These are phyloP conservation scores for Eucidaris tribuloides DNA, from an alignment of 35 echinoderm and acorn worm species.

Conservation along the genomic window DNA sequence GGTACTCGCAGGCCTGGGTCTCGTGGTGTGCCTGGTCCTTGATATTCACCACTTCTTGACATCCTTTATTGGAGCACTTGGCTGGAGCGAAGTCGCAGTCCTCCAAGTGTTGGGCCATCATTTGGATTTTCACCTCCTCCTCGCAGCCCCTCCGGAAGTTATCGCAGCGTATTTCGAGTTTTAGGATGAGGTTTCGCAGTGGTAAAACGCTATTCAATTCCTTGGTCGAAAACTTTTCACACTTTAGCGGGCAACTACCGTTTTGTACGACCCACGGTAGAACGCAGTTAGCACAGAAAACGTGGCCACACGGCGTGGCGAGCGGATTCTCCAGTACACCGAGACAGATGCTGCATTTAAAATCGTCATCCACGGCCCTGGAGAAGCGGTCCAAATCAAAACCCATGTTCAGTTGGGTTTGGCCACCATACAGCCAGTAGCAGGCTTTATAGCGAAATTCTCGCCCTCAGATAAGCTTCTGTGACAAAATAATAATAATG, in stretches of 20 bases:
- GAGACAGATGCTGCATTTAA: constrained; percentile 96
- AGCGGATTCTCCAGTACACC: constrained; percentile 92
- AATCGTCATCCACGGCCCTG: constrained; percentile 81
- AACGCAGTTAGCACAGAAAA: constrained; percentile 94
- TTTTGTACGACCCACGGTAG: constrained; percentile 92
- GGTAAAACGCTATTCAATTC: constrained; percentile 93
- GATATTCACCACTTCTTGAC: constrained; percentile 73
- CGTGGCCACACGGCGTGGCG: constrained; percentile 98
- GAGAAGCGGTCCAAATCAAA: constrained; percentile 95
- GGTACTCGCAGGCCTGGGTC: constrained; percentile 75
- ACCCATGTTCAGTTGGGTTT: constrained; percentile 67
- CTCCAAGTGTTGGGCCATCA: constrained; percentile 81
- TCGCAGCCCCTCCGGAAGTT: constrained; percentile 79
- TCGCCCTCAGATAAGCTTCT: not conserved
- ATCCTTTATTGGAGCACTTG: constrained; percentile 92
- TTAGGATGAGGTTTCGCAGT: constrained; percentile 90
- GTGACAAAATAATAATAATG: not conserved
- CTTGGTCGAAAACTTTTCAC: constrained; percentile 93
- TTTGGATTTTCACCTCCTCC: constrained; percentile 81
- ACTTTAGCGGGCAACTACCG: constrained; percentile 93
- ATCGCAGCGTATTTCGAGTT: constrained; percentile 94
- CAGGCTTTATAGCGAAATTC: not conserved
- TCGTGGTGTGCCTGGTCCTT: constrained; percentile 87
- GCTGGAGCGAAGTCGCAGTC: constrained; percentile 89
- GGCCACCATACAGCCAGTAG: constrained; percentile 1